Evolutionary conservation across 2,888 invertebrate species (phyloP), one percentile per base, ranked within the genome.

Genomic region (Lithodes maja): DNA sequence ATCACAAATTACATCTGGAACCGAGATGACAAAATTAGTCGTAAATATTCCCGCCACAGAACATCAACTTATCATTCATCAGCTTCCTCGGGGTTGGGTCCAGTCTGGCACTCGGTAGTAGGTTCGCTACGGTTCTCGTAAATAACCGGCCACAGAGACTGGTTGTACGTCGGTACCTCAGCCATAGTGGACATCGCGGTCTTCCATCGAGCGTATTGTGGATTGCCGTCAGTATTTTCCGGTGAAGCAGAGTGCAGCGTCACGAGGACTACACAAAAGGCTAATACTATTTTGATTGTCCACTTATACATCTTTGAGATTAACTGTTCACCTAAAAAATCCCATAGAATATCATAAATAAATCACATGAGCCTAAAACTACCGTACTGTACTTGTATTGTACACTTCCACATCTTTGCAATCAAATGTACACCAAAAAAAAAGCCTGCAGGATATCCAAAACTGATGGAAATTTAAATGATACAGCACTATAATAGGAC

Each of bases 1-100:
- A 33, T 33, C 33, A 33, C 33, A 33, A 33, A 33, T 33, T 33
- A 33, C 33, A 33, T 33, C 33, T 33, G 33, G 33, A 33, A 33
- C 33, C 33, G 33, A 33, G 33, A 33, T 33, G 33, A 33, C 33
- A 33, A 33, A 33, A 33, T 33, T 33, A 0, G 33, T 33, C 33
- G 33, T 33, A 33, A 33, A 33, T 33, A 33, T 33, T 33, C 33
- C 33, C 33, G 33, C 33, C 33, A 33, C 33, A 33, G 33, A 33
- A 33, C 33, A 33, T 33, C 33, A 53, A 87, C 87, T 87, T 83
- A 87, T 87, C 87, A 87, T 83, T 87, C 71, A 87, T 87, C 87
- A 1, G 17, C 49, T n/a, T 77, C 69, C 15, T 87, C 87, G 33
- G 87, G 87, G 55, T 83, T 77, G 12, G 54, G 79, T 50, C 78